A percentile compares a stretch with the other conserved stretches of the same genome.
phyloP scores from a whole-genome alignment of 2,797 vertebrate genomes.

The Pampus argenteus region DNA sequence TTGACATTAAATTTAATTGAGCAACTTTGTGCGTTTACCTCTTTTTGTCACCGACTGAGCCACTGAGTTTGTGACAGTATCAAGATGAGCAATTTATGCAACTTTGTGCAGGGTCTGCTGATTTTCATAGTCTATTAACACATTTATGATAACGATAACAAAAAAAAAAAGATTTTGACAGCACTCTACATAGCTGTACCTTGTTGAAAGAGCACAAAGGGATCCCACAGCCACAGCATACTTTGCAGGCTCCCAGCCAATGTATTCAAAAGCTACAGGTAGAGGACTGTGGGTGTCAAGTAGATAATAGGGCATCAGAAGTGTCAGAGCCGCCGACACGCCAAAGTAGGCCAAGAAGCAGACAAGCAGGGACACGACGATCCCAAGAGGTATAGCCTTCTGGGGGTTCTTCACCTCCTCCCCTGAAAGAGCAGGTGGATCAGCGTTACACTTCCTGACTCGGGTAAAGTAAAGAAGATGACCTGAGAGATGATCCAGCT shows the following conservation, averaged over 20 bases:
- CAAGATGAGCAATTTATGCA: too few relatives aligned
- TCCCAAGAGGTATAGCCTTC: slow-evolving; percentile 85
- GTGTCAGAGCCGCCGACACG: slow-evolving; percentile 85
- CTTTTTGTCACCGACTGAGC: too few relatives aligned
- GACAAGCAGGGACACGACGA: slow-evolving; percentile 83
- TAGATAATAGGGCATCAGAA: slow-evolving; percentile 88
- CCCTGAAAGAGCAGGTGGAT: slow-evolving; percentile 65
- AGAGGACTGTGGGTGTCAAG: slow-evolving; percentile 83
- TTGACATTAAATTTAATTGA: too few relatives aligned
- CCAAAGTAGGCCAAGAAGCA: slow-evolving; percentile 87
- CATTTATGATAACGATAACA: too few relatives aligned
- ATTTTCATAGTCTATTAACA: too few relatives aligned
- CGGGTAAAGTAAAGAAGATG: too few relatives aligned
- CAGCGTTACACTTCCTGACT: not conserved
- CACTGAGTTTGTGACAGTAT: too few relatives aligned
- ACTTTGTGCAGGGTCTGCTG: too few relatives aligned
- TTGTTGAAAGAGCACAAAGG: slow-evolving; percentile 87
- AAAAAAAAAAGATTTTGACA: too few relatives aligned
- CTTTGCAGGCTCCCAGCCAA: slow-evolving; percentile 86
- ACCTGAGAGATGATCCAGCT: not conserved
- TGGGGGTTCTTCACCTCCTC: slow-evolving; percentile 87
- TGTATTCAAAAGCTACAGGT: slow-evolving; percentile 84
- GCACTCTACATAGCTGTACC: slow-evolving; percentile 67
- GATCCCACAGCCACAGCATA: slow-evolving; percentile 84
- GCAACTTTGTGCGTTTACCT: too few relatives aligned